Percentiles rank a stretch among this genome's conserved stretches.
Evolutionary conservation across 2,113 vertebrate species (phyloP).

Genomic region (Hippoglossus stenolepis): DNA sequence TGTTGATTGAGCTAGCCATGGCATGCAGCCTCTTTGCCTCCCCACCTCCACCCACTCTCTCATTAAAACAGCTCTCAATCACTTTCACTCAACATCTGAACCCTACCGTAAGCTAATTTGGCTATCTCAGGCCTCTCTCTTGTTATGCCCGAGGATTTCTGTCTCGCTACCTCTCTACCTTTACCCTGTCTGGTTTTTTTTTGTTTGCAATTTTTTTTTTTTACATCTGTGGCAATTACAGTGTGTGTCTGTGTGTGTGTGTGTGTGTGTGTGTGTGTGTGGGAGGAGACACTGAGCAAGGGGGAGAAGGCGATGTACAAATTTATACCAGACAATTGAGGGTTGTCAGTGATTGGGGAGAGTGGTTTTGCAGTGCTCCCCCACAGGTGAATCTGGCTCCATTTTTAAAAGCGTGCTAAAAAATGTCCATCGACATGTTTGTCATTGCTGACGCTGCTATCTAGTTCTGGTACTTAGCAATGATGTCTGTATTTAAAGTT

Average conservation of each 20-base stretch:
- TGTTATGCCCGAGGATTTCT: conserved; percentile 1
- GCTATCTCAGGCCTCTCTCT: conserved; percentile 33
- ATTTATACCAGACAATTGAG: neutral
- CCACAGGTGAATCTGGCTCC: neutral
- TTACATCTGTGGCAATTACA: conserved; percentile 28
- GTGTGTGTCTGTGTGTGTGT: neutral
- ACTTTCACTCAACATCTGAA: conserved; percentile 55
- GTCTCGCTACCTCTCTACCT: neutral
- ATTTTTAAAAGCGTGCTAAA: neutral
- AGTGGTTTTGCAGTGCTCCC: neutral
- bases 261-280: neutral
- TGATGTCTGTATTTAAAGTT: conserved; percentile 5
- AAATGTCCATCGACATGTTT: neutral
- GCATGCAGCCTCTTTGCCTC: conserved; percentile 43
- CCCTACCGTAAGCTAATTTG: conserved; percentile 55
- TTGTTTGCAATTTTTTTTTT: conserved; percentile 10
- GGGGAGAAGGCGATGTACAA: neutral
- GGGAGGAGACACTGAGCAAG: neutral
- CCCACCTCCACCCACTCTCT: conserved; percentile 50
- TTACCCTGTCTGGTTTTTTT: neutral
- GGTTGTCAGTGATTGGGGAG: conserved; percentile 19
- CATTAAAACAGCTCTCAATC: conserved; percentile 65
- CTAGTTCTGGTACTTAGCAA: neutral
- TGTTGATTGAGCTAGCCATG: conserved; percentile 46
- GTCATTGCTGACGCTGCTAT: neutral